phyloP scores from a whole-genome alignment of 53 echinoderm and acorn worm genomes.

The Apostichopus leukothele region DNA sequence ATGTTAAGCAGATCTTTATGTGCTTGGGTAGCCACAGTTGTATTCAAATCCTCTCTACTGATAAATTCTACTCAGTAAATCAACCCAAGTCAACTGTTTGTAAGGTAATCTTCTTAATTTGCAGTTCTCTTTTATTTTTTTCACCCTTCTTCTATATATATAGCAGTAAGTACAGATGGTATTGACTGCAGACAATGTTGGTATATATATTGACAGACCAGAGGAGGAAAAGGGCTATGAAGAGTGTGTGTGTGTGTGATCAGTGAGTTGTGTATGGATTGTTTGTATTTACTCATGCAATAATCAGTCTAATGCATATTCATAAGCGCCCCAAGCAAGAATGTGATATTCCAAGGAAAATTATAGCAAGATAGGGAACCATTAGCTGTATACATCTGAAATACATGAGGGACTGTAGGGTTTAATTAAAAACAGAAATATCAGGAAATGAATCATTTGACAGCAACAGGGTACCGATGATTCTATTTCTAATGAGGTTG shows the following conservation, averaged over 20 bases:
- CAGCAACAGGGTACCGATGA: background rate
- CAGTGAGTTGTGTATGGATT: background rate
- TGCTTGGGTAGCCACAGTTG: background rate
- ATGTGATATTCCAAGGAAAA: too few relatives aligned
- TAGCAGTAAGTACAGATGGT: background rate
- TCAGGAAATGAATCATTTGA: background rate
- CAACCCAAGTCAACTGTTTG: background rate
- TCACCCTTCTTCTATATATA: background rate
- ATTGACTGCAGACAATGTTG: too few relatives aligned
- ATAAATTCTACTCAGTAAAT: background rate
- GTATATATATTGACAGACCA: too few relatives aligned
- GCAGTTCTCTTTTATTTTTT: background rate
- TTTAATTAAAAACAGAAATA: background rate
- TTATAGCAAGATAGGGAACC: too few relatives aligned
- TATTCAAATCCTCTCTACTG: background rate
- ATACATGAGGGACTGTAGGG: background rate
- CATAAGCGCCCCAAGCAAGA: background rate
- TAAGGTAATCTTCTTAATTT: background rate
- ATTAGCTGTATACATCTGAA: too few relatives aligned
- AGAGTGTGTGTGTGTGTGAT: background rate
- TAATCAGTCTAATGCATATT: slow-evolving; percentile 13
- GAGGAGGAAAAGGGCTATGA: too few relatives aligned
- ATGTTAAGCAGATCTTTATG: too few relatives aligned
- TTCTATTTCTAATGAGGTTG: background rate
- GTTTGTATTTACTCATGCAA: slow-evolving; percentile 28